Evolutionary conservation across 2,113 vertebrate genomes (phyloP), one percentile per base, ranked within the genome.

Genomic region (Calidris pugnax): DNA sequence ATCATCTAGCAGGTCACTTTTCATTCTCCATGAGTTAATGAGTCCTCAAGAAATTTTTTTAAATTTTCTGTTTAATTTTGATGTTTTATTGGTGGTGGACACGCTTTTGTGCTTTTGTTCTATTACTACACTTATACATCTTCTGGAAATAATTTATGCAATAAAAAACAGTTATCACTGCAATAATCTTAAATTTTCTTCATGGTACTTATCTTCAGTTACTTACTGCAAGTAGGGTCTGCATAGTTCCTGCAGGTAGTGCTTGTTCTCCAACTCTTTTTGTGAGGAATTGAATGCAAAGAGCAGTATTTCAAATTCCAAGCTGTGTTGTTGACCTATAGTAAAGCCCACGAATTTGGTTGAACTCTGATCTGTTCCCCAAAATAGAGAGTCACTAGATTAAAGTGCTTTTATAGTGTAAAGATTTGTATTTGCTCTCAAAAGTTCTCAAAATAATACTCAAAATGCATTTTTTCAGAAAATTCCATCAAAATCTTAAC

Each of bases 281-380:
- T 90, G 19, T 48, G 85, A 84, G 87, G 63, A 71, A 85, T 82
- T 32, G 16, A 3, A 50, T 74, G 22, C 1, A 4, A 71, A 86
- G 81, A 76, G 64, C 41, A 55, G 22, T 56, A 59, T 90, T 93
- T 95, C 55, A 95, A 77, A 92, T 95, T 64, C 56, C 22, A 84
- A 7, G 4, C 47, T 77, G 32, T 86, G 37, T 27, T 74, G 33
- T 63, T 93, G 76, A 91, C 64, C 73, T 92, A 51, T 84, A 6
- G 33, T 68, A 91, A 92, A 89, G 48, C 47, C 50, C 12, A 5
- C 35, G n/a, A 80, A 78, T 94, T 92, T 92, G 51, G 68, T 87
- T 73, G 2, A 78, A 59, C 84, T 90, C 67, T 92, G 83, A 95
- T 90, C 64, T 71, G 32, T 75, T 84, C 80, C 80, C n/a, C 43